phyloP scores from a whole-genome alignment of 2,797 vertebrate species.

The Phalanger gymnotis region DNA sequence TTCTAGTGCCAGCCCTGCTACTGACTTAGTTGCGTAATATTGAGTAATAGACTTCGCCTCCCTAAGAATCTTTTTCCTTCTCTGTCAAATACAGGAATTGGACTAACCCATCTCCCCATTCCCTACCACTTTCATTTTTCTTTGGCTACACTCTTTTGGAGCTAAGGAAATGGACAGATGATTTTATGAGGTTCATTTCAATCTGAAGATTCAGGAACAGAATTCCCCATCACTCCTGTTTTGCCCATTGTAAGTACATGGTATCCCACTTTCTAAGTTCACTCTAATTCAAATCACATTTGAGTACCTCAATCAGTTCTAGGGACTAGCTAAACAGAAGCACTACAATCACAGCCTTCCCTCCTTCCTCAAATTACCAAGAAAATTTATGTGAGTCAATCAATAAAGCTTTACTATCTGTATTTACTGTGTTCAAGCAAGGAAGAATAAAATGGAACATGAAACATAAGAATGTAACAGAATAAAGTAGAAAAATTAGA shows the following conservation, averaged over 20 bases:
- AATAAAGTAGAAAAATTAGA: neutral
- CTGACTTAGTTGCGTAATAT: constrained; percentile 21
- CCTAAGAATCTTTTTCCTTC: constrained; percentile 39
- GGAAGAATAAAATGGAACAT: neutral
- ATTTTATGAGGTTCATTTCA: neutral
- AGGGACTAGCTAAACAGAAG: neutral
- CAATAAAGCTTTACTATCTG: neutral
- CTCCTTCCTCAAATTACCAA: neutral
- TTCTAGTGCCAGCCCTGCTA: constrained; percentile 24
- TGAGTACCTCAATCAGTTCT: neutral
- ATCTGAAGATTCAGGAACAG: neutral
- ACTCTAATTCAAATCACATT: neutral
- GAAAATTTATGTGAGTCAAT: neutral
- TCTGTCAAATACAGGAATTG: neutral
- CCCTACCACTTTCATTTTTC: neutral
- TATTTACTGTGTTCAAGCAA: neutral
- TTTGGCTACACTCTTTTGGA: neutral
- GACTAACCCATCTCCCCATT: neutral
- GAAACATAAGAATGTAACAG: neutral
- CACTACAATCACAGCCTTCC: neutral
- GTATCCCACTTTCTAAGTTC: neutral
- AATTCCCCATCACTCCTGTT: neutral
- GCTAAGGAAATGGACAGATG: neutral
- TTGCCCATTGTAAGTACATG: neutral
- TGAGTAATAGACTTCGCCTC: constrained; percentile 49